Percentiles rank a stretch among this genome's conserved stretches.
Conservation (phyloP, 2,113 vertebrate genomes). For the Chunga burmeisteri region DNA sequence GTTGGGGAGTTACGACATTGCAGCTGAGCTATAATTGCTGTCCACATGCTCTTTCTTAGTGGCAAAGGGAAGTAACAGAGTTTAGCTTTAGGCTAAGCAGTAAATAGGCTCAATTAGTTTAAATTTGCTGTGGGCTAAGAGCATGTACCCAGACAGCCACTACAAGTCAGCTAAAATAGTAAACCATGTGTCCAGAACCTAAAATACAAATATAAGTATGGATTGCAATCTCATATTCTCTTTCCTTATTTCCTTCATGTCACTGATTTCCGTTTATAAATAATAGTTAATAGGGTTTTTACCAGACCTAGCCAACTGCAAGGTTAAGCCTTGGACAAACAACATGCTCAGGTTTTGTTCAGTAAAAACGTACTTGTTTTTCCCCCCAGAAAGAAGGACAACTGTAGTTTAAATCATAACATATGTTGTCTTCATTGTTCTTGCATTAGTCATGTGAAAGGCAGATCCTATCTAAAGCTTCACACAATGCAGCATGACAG, state of each 20-base stretch:
- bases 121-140: neutral
- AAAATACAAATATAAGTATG: neutral
- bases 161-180: neutral
- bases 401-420: slow-evolving; percentile 44
- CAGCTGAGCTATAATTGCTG: neutral
- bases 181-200: neutral
- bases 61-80: neutral
- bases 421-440: slow-evolving; percentile 45
- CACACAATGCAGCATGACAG: slow-evolving; percentile 18
- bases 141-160: neutral
- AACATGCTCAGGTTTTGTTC: neutral
- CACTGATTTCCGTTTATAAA: neutral
- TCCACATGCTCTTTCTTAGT: neutral
- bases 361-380: neutral
- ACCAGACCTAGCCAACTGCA: neutral
- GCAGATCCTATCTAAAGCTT: slow-evolving; percentile 23
- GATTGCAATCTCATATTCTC: neutral
- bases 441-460: slow-evolving; percentile 55
- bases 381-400: neutral
- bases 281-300: neutral
- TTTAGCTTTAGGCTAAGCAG: neutral
- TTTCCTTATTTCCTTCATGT: neutral
- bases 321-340: neutral
- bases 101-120: neutral
- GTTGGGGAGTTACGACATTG: neutral